A percentile compares a stretch with the other conserved stretches of the same genome.
Conservation (phyloP, 2,113 vertebrate genomes). For the Alexandromys fortis region DNA sequence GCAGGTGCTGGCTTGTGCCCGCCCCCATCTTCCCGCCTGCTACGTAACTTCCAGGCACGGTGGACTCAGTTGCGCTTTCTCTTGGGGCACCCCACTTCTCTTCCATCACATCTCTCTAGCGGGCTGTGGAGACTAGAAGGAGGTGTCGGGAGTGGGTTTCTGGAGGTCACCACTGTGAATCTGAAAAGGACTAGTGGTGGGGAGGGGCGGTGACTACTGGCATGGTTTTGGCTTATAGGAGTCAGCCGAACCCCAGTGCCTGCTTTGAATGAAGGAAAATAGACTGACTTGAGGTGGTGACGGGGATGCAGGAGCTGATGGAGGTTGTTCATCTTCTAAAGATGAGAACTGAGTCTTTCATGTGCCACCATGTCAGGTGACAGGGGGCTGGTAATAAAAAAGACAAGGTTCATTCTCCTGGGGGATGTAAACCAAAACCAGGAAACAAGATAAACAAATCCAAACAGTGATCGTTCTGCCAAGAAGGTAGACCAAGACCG, state of each 20-base stretch:
- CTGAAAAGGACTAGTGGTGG: too few species aligned
- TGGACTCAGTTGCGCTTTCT: neutral
- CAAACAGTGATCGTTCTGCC: neutral
- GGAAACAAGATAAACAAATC: neutral
- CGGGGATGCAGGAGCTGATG: neutral
- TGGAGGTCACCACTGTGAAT: neutral
- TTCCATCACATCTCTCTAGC: neutral
- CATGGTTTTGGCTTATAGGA: neutral
- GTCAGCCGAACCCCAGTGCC: neutral
- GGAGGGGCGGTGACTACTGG: rapidly evolving
- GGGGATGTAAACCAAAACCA: neutral
- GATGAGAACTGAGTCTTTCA: neutral
- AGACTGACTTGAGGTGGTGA: neutral
- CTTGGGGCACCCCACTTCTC: neutral
- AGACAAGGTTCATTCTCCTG: neutral
- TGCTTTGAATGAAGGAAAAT: neutral
- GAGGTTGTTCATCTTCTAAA: neutral
- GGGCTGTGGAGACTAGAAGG: neutral
- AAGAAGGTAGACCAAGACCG: neutral
- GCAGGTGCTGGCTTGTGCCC: neutral
- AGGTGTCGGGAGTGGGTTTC: neutral
- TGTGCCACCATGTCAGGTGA: neutral
- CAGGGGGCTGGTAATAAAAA: neutral
- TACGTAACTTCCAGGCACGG: neutral
- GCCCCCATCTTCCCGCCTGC: neutral